phyloP scores from a whole-genome alignment of 2,888 invertebrate genomes.

The Noctua janthina region DNA sequence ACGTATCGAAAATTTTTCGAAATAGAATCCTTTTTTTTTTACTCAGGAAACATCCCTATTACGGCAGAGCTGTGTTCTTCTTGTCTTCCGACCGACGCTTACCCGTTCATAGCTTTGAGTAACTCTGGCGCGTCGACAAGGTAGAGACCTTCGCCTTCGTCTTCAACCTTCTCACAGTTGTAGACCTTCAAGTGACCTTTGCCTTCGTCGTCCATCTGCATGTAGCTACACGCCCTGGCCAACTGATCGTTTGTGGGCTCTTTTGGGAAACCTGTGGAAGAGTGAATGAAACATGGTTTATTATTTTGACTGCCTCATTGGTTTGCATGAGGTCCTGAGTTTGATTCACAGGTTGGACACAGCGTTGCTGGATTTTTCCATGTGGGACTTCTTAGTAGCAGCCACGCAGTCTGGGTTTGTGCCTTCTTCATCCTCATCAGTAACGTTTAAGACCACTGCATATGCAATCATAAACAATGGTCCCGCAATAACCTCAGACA shows the following conservation, averaged over 20 bases:
- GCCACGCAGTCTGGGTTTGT: too few species aligned
- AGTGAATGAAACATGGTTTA: neutral
- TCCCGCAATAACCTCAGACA: too few species aligned
- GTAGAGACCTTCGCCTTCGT: conserved; percentile 67
- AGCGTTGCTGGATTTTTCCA: too few species aligned
- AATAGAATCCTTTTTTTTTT: too few species aligned
- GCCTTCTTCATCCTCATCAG: too few species aligned
- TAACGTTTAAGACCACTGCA: too few species aligned
- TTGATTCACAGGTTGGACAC: too few species aligned
- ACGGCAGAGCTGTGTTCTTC: neutral
- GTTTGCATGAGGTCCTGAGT: too few species aligned
- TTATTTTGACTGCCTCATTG: too few species aligned
- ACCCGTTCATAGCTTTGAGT: conserved; percentile 67
- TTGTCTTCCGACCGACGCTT: neutral
- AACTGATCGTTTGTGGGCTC: conserved; percentile 65
- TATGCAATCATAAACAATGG: too few species aligned
- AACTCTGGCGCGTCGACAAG: conserved; percentile 73
- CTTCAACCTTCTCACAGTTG: conserved; percentile 46
- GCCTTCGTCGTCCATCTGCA: conserved; percentile 72
- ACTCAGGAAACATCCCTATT: neutral
- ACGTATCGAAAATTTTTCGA: too few species aligned
- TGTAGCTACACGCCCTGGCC: conserved; percentile 61
- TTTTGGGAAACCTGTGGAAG: conserved; percentile 74
- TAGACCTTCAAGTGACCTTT: conserved; percentile 69
- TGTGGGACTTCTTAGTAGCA: too few species aligned